phyloP scores from a whole-genome alignment of 2,888 invertebrate genomes.

The Prostheceraeus crozeri region DNA sequence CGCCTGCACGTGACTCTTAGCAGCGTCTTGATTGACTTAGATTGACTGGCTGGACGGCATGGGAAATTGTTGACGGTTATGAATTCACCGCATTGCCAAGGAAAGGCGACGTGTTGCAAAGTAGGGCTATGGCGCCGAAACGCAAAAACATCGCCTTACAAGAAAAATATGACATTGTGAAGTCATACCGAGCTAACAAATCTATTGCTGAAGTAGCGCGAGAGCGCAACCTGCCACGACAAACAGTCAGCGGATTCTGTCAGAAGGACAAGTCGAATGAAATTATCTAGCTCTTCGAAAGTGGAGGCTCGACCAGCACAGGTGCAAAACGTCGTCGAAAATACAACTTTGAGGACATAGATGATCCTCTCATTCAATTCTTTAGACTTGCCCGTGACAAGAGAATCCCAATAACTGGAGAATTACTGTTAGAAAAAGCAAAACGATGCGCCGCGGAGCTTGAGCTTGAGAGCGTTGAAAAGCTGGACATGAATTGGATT shows the following conservation, averaged over 20 bases:
- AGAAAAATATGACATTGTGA: slow-evolving; percentile 11
- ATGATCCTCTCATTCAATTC: slow-evolving; percentile 4
- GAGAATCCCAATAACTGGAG: not conserved
- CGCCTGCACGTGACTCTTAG: no score
- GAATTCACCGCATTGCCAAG: no score
- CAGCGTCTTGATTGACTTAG: no score
- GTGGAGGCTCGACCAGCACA: not conserved
- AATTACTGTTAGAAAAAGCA: not conserved
- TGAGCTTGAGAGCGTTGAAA: not conserved
- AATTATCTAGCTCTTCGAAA: not conserved
- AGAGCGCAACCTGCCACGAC: not conserved
- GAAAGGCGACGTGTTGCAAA: no score
- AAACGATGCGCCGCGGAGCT: not conserved
- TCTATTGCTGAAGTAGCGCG: not conserved
- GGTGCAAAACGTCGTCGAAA: not conserved
- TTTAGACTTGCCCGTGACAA: not conserved
- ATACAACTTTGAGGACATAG: not conserved
- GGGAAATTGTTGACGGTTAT: no score
- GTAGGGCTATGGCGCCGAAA: no score
- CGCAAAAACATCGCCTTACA: not conserved
- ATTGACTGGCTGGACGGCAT: no score
- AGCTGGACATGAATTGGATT: slow-evolving; percentile 10
- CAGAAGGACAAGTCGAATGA: not conserved
- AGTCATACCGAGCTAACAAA: not conserved
- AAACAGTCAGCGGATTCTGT: not conserved